These are phyloP conservation scores for Aptenodytes forsteri DNA, from an alignment of 2,113 vertebrate species.

Conservation along the genomic window DNA sequence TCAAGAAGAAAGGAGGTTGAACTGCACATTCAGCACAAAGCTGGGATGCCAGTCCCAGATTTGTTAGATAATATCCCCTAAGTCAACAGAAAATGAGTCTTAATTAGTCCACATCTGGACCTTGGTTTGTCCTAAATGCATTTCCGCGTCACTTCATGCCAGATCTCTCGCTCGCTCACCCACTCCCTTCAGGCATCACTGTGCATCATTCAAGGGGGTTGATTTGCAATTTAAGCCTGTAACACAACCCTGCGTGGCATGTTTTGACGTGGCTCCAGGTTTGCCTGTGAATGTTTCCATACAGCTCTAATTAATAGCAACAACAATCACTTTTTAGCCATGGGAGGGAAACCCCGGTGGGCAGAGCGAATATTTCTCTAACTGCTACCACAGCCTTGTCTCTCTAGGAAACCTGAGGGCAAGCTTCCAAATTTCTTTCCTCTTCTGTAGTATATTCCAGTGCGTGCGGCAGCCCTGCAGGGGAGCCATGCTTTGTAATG, in stretches of 20 bases:
- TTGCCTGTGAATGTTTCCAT: not conserved
- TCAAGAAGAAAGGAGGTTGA: not conserved
- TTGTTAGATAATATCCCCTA: not conserved
- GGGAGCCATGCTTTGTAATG: not conserved
- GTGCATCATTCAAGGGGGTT: not conserved
- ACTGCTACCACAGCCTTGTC: not conserved
- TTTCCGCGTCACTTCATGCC: not conserved
- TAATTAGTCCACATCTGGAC: not conserved
- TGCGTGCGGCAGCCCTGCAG: not conserved
- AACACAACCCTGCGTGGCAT: not conserved
- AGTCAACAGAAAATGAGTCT: not conserved
- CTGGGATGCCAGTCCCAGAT: not conserved
- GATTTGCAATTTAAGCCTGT: not conserved
- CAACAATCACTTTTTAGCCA: not conserved
- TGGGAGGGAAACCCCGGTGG: not conserved
- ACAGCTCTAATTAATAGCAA: not conserved
- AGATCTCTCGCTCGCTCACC: fast-evolving
- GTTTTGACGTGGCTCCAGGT: not conserved
- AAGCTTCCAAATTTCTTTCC: not conserved
- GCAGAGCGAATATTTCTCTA: not conserved
- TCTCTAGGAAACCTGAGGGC: not conserved
- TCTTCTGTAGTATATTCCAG: not conserved
- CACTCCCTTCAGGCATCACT: not conserved
- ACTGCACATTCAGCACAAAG: not conserved
- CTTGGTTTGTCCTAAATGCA: not conserved